phyloP scores from a whole-genome alignment of 2,113 vertebrate genomes.

The Albula glossodonta region DNA sequence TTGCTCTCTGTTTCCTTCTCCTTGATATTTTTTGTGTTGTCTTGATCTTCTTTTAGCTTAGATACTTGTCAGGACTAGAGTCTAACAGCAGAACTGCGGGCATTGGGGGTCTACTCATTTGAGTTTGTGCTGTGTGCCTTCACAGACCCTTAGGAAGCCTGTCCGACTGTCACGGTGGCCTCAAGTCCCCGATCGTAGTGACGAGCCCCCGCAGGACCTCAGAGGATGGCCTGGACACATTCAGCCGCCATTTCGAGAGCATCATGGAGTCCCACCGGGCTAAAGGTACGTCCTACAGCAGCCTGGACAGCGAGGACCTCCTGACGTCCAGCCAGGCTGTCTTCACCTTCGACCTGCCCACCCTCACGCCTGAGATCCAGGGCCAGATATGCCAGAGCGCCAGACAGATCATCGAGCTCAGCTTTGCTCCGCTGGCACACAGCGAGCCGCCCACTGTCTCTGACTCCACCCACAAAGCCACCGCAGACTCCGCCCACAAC shows the following conservation, averaged over 20 bases:
- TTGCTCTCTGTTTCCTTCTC: too few relatives aligned
- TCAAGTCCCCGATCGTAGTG: constrained; percentile 84
- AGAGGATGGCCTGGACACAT: constrained; percentile 86
- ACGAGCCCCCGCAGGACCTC: constrained; percentile 79
- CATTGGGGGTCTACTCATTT: background rate
- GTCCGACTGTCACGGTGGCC: constrained; percentile 37
- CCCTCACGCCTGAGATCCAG: constrained; percentile 83
- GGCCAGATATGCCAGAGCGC: constrained; percentile 80
- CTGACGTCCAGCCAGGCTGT: constrained; percentile 80
- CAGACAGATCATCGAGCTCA: constrained; percentile 77
- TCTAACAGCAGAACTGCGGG: background rate
- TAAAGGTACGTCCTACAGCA: constrained; percentile 95
- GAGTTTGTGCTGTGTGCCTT: background rate
- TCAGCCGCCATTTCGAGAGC: constrained; percentile 95
- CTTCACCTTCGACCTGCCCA: constrained; percentile 90
- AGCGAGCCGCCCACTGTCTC: constrained; percentile 51
- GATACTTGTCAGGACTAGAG: too few relatives aligned
- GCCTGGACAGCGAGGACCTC: constrained; percentile 90
- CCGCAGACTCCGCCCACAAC: background rate
- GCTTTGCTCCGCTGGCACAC: constrained; percentile 76
- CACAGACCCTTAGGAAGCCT: constrained; percentile 41
- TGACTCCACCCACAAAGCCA: constrained; percentile 31
- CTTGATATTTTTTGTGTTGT: too few relatives aligned
- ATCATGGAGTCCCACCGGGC: constrained; percentile 96
- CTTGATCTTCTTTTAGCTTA: too few relatives aligned